A percentile compares a stretch with the other conserved stretches of the same genome.
Conservation (phyloP, 2,888 invertebrate species). For the Proisotoma minuta region DNA sequence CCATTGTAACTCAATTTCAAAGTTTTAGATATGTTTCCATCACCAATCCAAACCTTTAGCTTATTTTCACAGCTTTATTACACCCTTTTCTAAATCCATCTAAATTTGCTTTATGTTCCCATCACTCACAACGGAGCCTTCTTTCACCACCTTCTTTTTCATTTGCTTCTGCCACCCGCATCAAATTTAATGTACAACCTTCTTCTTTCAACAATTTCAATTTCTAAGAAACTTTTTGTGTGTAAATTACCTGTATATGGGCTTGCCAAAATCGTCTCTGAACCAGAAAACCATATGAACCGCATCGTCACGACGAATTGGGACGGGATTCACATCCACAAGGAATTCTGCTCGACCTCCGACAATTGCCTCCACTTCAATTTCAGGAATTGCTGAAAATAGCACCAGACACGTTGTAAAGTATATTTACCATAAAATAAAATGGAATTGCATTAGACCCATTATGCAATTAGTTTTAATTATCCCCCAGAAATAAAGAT, state of each 20-base stretch:
- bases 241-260: slow-evolving; percentile 83
- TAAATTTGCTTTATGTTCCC: too few relatives aligned
- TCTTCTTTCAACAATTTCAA: too few relatives aligned
- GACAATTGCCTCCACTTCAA: slow-evolving; percentile 80
- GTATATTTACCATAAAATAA: not conserved
- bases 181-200: too few relatives aligned
- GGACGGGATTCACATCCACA: slow-evolving; percentile 67
- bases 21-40: too few relatives aligned
- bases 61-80: too few relatives aligned
- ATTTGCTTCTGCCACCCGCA: too few relatives aligned
- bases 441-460: slow-evolving; percentile 13
- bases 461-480: slow-evolving; percentile 47
- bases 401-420: slow-evolving; percentile 28
- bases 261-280: slow-evolving; percentile 77
- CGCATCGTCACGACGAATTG: slow-evolving; percentile 75
- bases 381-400: slow-evolving; percentile 63
- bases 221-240: too few relatives aligned
- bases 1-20: too few relatives aligned
- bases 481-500: slow-evolving; percentile 32
- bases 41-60: too few relatives aligned
- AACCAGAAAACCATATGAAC: slow-evolving; percentile 92
- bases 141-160: too few relatives aligned
- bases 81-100: too few relatives aligned
- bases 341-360: slow-evolving; percentile 80
- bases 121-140: too few relatives aligned